Evolutionary conservation across 2,113 vertebrate genomes (phyloP).

Genomic region (Hippocampus zosterae): DNA sequence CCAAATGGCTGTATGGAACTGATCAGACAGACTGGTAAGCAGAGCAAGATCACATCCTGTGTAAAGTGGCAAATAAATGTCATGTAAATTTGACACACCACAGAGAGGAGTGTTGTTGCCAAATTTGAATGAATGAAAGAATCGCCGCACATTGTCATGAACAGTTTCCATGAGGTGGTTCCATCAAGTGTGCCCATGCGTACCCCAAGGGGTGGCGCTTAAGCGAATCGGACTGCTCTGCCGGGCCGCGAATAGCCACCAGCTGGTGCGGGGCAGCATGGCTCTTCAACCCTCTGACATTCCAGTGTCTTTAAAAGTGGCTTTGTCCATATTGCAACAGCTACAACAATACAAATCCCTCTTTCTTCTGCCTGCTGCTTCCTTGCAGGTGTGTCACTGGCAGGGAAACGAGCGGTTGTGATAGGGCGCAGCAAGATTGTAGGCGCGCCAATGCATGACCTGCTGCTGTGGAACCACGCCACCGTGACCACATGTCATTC

Average conservation of each 20-base stretch:
- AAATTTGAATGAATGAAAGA: no score
- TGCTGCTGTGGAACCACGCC: constrained; percentile 92
- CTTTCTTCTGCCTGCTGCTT: neutral
- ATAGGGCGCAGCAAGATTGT: constrained; percentile 97
- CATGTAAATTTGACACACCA: no score
- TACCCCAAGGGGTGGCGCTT: no score
- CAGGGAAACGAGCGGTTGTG: constrained; percentile 88
- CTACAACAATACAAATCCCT: neutral
- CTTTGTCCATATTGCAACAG: neutral
- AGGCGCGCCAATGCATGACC: constrained; percentile 94
- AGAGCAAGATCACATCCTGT: neutral
- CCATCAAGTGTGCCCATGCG: no score
- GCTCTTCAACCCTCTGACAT: no score
- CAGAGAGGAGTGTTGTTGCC: no score
- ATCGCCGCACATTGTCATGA: no score
- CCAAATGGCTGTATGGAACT: constrained; percentile 97
- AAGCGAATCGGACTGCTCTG: no score
- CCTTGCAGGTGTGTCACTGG: constrained; percentile 80
- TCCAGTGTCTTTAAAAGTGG: neutral
- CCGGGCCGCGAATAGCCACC: no score
- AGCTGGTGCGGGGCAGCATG: no score
- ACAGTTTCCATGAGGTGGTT: no score
- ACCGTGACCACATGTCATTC: constrained; percentile 97
- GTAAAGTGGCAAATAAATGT: no score
- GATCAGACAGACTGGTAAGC: constrained; percentile 85